Evolutionary conservation across 2,797 vertebrate genomes (phyloP).

Genomic region (Protonibea diacanthus): DNA sequence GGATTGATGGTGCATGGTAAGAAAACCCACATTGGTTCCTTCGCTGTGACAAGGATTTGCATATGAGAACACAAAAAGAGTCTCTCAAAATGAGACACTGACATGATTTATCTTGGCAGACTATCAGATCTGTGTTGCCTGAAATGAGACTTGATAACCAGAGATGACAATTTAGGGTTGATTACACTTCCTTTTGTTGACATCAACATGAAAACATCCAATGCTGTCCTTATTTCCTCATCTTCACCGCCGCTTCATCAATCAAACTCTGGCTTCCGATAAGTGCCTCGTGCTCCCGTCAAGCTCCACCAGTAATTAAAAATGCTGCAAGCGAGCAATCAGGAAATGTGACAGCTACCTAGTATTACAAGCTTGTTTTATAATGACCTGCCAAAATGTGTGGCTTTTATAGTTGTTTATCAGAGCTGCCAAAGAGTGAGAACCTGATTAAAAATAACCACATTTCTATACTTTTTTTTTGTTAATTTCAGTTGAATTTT

Average conservation of each 20-base stretch:
- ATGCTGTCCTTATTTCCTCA: slow-evolving; percentile 48
- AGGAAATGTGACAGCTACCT: slow-evolving; percentile 28
- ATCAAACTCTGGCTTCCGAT: slow-evolving; percentile 52
- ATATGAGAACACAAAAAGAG: slow-evolving; percentile 25
- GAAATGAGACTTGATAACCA: slow-evolving; percentile 60
- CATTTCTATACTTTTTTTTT: slow-evolving; percentile 2
- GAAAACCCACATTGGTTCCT: slow-evolving; percentile 25
- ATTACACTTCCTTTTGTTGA: slow-evolving; percentile 70
- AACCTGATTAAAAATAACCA: slow-evolving; percentile 41
- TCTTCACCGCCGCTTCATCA: slow-evolving; percentile 51
- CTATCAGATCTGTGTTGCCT: slow-evolving; percentile 49
- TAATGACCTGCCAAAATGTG: neutral
- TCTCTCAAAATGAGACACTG: slow-evolving; percentile 38
- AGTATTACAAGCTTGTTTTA: slow-evolving; percentile 36
- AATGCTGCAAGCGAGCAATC: slow-evolving; percentile 52
- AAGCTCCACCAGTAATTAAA: slow-evolving; percentile 61
- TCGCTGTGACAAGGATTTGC: slow-evolving; percentile 35
- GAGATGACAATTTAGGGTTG: slow-evolving; percentile 51
- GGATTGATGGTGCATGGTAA: slow-evolving; percentile 36
- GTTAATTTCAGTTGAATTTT: slow-evolving; percentile 11
- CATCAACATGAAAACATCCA: slow-evolving; percentile 38
- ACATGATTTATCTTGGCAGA: slow-evolving; percentile 54
- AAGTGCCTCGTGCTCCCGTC: slow-evolving; percentile 15
- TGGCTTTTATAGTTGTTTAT: slow-evolving; percentile 41
- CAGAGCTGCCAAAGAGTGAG: slow-evolving; percentile 20